Percentiles rank a stretch among this genome's conserved stretches.
These are phyloP conservation scores for Spermophilus dauricus DNA, from an alignment of 2,113 vertebrate genomes.

Conservation along the genomic window DNA sequence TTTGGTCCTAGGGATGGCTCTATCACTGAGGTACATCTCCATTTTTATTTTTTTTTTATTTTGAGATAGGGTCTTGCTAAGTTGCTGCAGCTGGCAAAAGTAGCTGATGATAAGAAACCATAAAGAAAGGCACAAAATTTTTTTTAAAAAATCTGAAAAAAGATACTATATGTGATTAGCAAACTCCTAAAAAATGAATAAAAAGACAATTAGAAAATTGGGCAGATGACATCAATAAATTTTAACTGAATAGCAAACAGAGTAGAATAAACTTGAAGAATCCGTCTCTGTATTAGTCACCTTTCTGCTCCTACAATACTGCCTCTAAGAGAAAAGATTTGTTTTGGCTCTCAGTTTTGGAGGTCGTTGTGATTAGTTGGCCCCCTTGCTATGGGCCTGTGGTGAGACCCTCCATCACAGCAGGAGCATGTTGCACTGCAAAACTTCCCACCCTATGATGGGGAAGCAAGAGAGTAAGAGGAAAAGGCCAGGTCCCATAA, in stretches of 20 bases:
- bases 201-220: background rate
- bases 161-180: background rate
- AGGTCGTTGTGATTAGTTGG: background rate
- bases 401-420: background rate
- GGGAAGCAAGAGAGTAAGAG: background rate
- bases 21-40: no score
- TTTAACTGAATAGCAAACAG: background rate
- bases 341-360: background rate
- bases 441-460: background rate
- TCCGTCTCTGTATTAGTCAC: background rate
- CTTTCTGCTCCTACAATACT: background rate
- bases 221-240: background rate
- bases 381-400: background rate
- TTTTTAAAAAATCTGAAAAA: background rate
- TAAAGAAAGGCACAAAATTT: background rate
- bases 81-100: no score
- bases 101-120: no score
- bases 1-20: no score
- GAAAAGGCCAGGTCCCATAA: background rate
- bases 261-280: background rate
- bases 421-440: background rate
- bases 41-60: background rate
- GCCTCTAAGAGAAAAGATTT: background rate
- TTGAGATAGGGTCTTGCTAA: no score
- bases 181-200: background rate